Evolutionary conservation across 1,140 invertebrate genomes (phyloP).

Genomic region (Drosophila triauraria): DNA sequence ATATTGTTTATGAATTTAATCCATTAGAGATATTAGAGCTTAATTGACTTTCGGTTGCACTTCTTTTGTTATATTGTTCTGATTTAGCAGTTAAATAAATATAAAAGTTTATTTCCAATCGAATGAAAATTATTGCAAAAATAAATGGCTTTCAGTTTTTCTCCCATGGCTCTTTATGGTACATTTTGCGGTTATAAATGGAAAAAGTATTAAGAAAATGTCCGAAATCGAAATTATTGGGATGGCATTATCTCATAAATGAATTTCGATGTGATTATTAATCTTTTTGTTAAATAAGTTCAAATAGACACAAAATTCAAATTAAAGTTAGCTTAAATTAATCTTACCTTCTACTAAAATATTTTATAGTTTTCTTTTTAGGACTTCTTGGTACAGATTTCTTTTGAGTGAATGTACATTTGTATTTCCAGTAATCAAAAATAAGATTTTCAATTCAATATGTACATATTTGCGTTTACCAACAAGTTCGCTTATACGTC

Average conservation of each 20-base stretch:
- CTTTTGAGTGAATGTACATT: background rate
- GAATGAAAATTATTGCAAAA: too few relatives aligned
- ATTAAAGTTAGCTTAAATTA: too few relatives aligned
- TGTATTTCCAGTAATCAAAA: background rate
- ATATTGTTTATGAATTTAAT: background rate
- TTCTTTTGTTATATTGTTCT: background rate
- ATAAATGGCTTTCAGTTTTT: background rate
- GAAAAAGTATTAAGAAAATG: background rate
- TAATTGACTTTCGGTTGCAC: background rate
- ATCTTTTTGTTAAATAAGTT: too few relatives aligned
- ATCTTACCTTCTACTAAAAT: too few relatives aligned
- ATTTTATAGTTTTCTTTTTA: too few relatives aligned
- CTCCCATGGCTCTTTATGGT: background rate
- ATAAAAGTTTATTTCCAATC: background rate
- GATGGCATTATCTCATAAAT: too few relatives aligned
- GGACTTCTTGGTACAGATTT: too few relatives aligned
- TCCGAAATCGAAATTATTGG: too few relatives aligned
- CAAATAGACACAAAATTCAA: too few relatives aligned
- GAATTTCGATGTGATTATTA: too few relatives aligned
- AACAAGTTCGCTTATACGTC: background rate
- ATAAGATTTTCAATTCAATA: background rate
- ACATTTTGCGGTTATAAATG: background rate
- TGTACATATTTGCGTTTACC: background rate
- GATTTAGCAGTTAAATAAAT: background rate
- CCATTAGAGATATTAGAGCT: background rate